Base-by-base conservation (phyloP, 2,797 vertebrate genomes). In the Amazona finschi region DNA sequence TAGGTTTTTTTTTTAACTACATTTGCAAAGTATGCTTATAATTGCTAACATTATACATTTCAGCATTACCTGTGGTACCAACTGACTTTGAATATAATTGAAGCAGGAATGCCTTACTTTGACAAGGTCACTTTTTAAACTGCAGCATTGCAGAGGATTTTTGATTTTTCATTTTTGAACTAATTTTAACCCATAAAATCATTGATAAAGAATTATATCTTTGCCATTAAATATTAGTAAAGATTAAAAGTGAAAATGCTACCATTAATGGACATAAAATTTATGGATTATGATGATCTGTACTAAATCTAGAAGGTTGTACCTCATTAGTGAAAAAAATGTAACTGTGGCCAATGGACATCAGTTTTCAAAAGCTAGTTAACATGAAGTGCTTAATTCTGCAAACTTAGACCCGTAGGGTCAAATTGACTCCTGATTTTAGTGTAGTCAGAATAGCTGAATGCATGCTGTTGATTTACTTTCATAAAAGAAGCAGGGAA, bases 81-180 rank as follows among this genome's bases (percentile, higher is more conserved):
- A 92, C 94, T 97, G 94, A 96, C 88, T 97, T 95, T 96, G 92
- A 96, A 97, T 97, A 97, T 98, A 98, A 98, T 95, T 97, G 96
- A 97, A 97, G 87, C 78, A 94, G 97, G 96, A 97, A 97, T 94
- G 74, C 81, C 25, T 96, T 83, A 90, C 66, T 97, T 97, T 97
- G 97, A 97, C 97, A 97, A 97, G 97, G 97, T 98, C 97, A 97
- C 90, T 97, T 97, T 97, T 95, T 94, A 96, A 97, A 97, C 84
- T 75, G 33, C 86, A 96, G 65, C 67, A 95, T 90, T 95, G 81
- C 57, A 83, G 64, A 94, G 64, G 39, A 90, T 64, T 96, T 97
- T 97, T 97, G 88, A 95, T 91, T 96, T 97, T 97, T 97, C 93
- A 90, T 87, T 96, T 96, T 85, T 97, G 95, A 97, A 97, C 94